phyloP scores from a whole-genome alignment of 1,140 invertebrate genomes.

The Drosophila truncata region DNA sequence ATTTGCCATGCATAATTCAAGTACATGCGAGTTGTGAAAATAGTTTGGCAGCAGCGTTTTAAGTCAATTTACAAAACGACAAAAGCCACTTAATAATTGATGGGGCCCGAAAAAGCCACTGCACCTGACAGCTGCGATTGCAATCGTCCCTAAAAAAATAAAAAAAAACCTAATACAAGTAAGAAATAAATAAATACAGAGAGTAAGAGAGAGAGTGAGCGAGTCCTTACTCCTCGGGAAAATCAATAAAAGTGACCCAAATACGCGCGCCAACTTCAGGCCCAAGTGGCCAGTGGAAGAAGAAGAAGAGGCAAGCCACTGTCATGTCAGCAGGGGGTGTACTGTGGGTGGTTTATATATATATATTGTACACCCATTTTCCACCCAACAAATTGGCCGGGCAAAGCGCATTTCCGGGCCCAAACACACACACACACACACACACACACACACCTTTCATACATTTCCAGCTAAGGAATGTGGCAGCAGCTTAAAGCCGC shows the following conservation, averaged over 20 bases:
- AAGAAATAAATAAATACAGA: conserved; percentile 18
- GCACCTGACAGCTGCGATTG: conserved; percentile 66
- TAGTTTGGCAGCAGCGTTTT: conserved; percentile 73
- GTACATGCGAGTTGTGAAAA: conserved; percentile 60
- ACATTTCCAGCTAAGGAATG: conserved; percentile 32
- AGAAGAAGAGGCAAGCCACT: conserved; percentile 34
- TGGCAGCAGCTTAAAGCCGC: conserved; percentile 70
- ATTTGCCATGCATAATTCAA: conserved; percentile 32
- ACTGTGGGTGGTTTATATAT: neutral
- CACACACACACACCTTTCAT: conserved; percentile 3
- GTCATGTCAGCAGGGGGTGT: conserved; percentile 11
- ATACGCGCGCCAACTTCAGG: conserved; percentile 74
- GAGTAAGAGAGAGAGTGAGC: neutral
- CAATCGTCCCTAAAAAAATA: conserved; percentile 52
- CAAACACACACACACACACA: conserved; percentile 11
- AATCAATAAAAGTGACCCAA: conserved; percentile 83
- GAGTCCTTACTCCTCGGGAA: conserved; percentile 41
- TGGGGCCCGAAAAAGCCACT: conserved; percentile 20
- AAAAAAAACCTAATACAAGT: conserved; percentile 4
- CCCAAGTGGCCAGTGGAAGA: conserved; percentile 44
- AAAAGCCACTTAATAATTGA: conserved; percentile 65
- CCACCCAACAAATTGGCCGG: conserved; percentile 41
- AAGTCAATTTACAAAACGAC: conserved; percentile 75
- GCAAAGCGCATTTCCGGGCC: conserved; percentile 72
- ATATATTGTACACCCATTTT: neutral